These are phyloP conservation scores for Abrostola tripartita DNA, from an alignment of 2,888 invertebrate genomes.

Conservation along the genomic window DNA sequence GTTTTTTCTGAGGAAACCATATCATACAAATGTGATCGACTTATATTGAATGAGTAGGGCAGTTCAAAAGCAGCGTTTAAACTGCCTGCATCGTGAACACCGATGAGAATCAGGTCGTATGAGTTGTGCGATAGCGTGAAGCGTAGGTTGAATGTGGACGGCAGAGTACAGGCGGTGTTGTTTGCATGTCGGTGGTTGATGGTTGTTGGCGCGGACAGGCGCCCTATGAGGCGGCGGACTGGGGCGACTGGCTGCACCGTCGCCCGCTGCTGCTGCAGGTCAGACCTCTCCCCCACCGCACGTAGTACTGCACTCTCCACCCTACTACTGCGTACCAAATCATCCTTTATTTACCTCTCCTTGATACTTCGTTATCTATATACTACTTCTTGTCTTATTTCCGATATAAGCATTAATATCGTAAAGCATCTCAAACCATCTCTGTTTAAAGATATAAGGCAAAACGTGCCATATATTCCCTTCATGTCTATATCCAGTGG, in stretches of 20 bases:
- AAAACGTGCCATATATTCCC: too few species aligned
- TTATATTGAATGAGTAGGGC: neutral
- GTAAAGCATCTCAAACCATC: neutral
- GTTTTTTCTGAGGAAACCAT: too few species aligned
- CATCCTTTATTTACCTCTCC: slow-evolving; percentile 13
- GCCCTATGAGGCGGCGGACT: slow-evolving; percentile 83
- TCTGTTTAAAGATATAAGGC: too few species aligned
- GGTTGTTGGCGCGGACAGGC: slow-evolving; percentile 83
- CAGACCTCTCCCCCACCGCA: slow-evolving; percentile 77
- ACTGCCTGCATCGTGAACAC: neutral
- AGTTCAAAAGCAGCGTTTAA: neutral
- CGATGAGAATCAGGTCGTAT: slow-evolving; percentile 49
- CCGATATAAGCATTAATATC: neutral
- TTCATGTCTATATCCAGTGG: too few species aligned
- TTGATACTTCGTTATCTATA: slow-evolving; percentile 1
- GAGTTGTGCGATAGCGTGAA: slow-evolving; percentile 46
- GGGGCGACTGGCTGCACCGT: slow-evolving; percentile 89
- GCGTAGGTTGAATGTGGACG: slow-evolving; percentile 60
- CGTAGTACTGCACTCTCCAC: slow-evolving; percentile 19
- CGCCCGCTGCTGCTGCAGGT: slow-evolving; percentile 96
- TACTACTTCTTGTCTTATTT: neutral
- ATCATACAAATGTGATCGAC: neutral
- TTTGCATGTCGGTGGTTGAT: slow-evolving; percentile 86
- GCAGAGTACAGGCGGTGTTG: slow-evolving; percentile 80
- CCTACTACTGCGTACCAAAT: neutral